Conservation (phyloP, 2,113 vertebrate genomes). For the Sapayoa aenigma region DNA sequence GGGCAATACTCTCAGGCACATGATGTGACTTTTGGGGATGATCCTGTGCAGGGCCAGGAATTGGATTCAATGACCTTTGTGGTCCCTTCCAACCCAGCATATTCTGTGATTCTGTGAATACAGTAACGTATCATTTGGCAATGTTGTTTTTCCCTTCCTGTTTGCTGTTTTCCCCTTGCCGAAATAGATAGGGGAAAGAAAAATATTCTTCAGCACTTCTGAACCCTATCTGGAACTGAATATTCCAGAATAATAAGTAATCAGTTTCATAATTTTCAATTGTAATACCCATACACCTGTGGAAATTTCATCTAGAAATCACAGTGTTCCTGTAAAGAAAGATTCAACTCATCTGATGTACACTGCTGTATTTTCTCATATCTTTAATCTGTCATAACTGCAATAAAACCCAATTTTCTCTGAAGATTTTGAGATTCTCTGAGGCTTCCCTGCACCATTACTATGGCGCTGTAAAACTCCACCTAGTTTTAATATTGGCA, state of each 20-base stretch:
- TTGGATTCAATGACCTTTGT: background rate
- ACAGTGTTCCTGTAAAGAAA: background rate
- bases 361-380: background rate
- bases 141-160: fast-evolving
- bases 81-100: background rate
- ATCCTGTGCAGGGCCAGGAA: background rate
- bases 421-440: background rate
- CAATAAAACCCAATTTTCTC: background rate
- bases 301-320: background rate
- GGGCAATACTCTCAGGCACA: background rate
- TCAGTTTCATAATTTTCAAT: background rate
- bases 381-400: constrained; percentile 16
- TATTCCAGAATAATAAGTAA: background rate
- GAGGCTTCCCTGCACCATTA: background rate
- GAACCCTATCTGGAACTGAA: background rate
- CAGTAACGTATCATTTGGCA: background rate
- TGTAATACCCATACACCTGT: background rate
- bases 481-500: background rate
- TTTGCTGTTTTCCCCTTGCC: background rate
- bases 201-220: background rate
- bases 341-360: background rate
- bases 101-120: background rate
- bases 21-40: background rate
- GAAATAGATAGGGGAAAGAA: background rate
- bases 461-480: background rate